These are phyloP conservation scores for Sylvilagus floridanus DNA, from an alignment of 2,797 vertebrate genomes.

Conservation along the genomic window DNA sequence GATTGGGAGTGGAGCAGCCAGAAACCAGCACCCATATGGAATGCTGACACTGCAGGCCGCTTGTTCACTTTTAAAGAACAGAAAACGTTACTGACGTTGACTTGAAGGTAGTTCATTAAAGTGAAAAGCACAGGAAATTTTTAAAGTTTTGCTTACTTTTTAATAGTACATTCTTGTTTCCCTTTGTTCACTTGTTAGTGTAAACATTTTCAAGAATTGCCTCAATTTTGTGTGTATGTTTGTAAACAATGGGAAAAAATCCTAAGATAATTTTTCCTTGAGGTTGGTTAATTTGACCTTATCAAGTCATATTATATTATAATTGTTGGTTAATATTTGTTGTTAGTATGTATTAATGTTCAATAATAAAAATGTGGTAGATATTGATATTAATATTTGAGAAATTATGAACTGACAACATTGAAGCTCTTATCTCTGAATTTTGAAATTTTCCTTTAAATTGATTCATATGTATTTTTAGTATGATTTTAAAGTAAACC, in stretches of 20 bases:
- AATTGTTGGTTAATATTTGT: slow-evolving; percentile 15
- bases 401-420: background rate
- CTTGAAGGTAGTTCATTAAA: slow-evolving; percentile 3
- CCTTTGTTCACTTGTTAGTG: background rate
- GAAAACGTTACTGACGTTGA: slow-evolving; percentile 9
- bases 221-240: slow-evolving; percentile 23
- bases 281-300: background rate
- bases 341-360: slow-evolving; percentile 44
- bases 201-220: slow-evolving; percentile 39
- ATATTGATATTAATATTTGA: slow-evolving; percentile 39
- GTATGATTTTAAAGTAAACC: background rate
- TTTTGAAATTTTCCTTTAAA: slow-evolving; percentile 44
- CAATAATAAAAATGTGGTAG: slow-evolving; percentile 24
- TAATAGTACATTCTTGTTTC: background rate
- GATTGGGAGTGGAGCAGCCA: no score
- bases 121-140: slow-evolving; percentile 32
- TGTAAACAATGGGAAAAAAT: slow-evolving; percentile 31
- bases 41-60: background rate
- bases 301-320: background rate
- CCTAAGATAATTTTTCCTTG: slow-evolving; percentile 26
- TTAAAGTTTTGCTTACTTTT: background rate
- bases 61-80: slow-evolving; percentile 41
- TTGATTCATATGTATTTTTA: slow-evolving; percentile 6
- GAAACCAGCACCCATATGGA: no score
- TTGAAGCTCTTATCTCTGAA: background rate